Base-by-base conservation (phyloP, 2,113 vertebrate species). In the Aythya baeri region DNA sequence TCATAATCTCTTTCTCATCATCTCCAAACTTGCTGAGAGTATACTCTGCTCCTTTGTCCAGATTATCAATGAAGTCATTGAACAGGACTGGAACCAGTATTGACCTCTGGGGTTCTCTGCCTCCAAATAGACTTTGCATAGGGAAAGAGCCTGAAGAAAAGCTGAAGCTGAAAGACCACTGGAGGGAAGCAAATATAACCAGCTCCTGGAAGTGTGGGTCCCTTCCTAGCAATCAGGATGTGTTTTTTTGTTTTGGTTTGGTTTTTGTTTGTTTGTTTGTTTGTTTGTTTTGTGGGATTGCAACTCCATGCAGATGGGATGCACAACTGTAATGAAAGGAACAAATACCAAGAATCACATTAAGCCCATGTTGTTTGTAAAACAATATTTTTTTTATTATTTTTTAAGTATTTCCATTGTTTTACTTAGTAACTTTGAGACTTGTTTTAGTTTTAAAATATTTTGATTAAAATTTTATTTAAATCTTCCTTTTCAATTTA, bases 221-320 rank as follows among this genome's bases (percentile, higher is more conserved):
- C 25, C 21, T 57, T 46, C 17, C 26, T 25, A 22, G 21, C 9
- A 17, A 38, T 46, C 34, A 36, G 2, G 18, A n/a, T 26, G 2
- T 65, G 46, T 49, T 6, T 32, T 41, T 41, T 41, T 41, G 13
- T 41, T 7, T 86, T 3, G 1, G 11, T 41, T 41, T 41, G 38
- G 11, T 11, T 41, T 41, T 4, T 65, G 46, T 46, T 6, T 31
- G 38, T 41, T 41, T 41, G 38, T 41, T 7, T 65, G 46, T 49
- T 6, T 32, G 11, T 41, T 41, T 38, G 38, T 38, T 7, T 86
- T 3, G 1, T 44, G 80, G 54, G 58, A 57, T 9, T 20, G 15
- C 1, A 7, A 4, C 44, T 49, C 27, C 17, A 7, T 41, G 29
- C 13, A 71, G 7, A n/a, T 36, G 6, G 7, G 4, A 36, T 0